These are phyloP conservation scores for Eurois occulta DNA, from an alignment of 2,888 invertebrate genomes.

Conservation along the genomic window DNA sequence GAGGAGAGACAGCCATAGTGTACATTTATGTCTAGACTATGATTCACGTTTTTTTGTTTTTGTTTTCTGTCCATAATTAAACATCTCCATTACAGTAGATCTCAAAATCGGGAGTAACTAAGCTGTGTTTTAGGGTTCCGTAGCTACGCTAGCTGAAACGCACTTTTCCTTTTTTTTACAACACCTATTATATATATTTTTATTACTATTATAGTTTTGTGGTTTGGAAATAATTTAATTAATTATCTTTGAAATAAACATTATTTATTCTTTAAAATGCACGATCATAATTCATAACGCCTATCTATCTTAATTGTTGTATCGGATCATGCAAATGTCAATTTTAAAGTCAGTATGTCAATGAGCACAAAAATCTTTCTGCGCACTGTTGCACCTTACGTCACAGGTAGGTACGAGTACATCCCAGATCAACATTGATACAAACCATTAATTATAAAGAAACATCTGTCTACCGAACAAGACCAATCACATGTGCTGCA, in stretches of 20 bases:
- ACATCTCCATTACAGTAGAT: neutral
- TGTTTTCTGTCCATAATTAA: neutral
- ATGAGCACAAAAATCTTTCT: neutral
- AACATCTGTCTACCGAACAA: conserved; percentile 64
- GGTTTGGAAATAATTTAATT: no score
- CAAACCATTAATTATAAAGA: conserved; percentile 53
- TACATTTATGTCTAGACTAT: conserved; percentile 23
- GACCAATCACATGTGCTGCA: conserved; percentile 65
- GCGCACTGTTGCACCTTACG: conserved; percentile 12
- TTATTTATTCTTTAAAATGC: no score
- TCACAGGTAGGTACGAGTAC: conserved; percentile 30
- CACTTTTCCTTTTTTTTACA: no score
- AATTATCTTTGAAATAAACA: no score
- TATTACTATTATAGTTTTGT: no score
- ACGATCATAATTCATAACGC: no score
- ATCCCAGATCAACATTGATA: conserved; percentile 40
- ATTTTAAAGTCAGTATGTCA: conserved; percentile 12
- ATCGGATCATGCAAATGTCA: neutral
- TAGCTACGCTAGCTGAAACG: no score
- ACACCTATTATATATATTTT: no score
- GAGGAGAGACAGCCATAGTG: conserved; percentile 2
- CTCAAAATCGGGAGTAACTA: neutral
- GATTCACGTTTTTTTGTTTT: conserved; percentile 28
- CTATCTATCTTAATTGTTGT: no score
- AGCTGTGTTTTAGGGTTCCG: no score